Conservation (phyloP, 2,797 vertebrate genomes). For the Microhierax caerulescens region DNA sequence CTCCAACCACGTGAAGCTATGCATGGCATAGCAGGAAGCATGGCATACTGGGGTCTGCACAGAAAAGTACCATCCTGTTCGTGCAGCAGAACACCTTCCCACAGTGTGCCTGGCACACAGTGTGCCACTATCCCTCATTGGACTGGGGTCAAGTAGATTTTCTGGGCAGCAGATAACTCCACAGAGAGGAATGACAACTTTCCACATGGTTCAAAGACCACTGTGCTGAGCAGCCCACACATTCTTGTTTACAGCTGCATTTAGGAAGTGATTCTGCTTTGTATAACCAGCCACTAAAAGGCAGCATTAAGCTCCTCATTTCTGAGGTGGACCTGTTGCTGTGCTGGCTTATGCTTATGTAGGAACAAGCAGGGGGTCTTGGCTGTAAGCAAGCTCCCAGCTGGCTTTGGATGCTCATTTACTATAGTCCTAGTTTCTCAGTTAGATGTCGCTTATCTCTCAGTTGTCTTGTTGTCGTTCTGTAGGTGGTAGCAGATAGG, state of each 20-base stretch:
- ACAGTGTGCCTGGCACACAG: background rate
- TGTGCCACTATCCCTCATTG: fast-evolving
- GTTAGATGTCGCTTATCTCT: background rate
- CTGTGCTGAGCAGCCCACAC: background rate
- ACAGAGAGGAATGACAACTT: background rate
- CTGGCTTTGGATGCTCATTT: constrained; percentile 24
- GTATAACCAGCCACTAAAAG: background rate
- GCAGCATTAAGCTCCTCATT: background rate
- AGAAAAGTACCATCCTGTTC: background rate
- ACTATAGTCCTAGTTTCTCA: background rate
- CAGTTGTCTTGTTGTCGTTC: background rate
- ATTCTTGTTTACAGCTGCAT: fast-evolving
- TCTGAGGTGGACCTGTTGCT: background rate
- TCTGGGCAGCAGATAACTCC: background rate
- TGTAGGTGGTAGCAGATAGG: constrained; percentile 5
- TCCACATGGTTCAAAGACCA: background rate
- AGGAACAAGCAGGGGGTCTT: background rate
- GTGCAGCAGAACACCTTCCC: fast-evolving
- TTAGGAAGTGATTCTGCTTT: background rate
- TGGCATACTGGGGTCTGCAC: background rate
- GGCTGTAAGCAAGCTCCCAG: background rate
- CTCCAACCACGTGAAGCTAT: background rate
- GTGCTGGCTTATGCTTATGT: background rate
- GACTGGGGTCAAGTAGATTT: background rate
- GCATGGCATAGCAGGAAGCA: background rate